phyloP scores from a whole-genome alignment of 2,797 vertebrate genomes.

The Gymnopithys bicolor region DNA sequence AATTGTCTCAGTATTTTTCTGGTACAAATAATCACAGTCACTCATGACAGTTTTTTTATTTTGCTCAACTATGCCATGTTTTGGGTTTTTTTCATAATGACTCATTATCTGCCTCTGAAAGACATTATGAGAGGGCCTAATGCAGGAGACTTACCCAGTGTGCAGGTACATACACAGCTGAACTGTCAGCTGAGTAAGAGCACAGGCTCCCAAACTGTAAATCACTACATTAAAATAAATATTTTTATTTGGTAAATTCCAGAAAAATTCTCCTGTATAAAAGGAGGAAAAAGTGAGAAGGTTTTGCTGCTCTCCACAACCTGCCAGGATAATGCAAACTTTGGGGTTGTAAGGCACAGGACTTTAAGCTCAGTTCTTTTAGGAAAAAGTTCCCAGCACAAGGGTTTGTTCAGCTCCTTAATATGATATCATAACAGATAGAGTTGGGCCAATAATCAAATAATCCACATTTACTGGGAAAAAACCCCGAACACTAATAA shows the following conservation, averaged over 20 bases:
- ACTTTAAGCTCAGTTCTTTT: not conserved
- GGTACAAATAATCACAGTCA: not conserved
- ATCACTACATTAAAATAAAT: not conserved
- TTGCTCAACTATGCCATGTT: not conserved
- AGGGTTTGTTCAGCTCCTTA: not conserved
- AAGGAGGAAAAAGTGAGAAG: not conserved
- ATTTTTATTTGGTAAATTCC: not conserved
- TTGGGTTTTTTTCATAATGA: not conserved
- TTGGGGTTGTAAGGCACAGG: not conserved
- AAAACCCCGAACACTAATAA: not conserved
- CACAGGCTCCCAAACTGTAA: not conserved
- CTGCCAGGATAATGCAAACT: not conserved
- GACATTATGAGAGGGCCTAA: not conserved
- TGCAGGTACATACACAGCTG: not conserved
- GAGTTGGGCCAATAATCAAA: not conserved
- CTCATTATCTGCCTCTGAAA: not conserved
- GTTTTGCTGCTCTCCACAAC: not conserved
- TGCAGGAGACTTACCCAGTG: not conserved
- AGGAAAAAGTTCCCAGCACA: not conserved
- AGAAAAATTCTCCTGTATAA: not conserved
- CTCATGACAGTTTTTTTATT: not conserved
- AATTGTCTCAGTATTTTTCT: not conserved
- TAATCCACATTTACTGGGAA: not conserved
- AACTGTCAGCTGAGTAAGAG: not conserved
- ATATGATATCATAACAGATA: accelerated